Percentiles rank a stretch among this genome's conserved stretches.
Conservation (phyloP, 2,797 vertebrate genomes). For the Anguilla obscura region DNA sequence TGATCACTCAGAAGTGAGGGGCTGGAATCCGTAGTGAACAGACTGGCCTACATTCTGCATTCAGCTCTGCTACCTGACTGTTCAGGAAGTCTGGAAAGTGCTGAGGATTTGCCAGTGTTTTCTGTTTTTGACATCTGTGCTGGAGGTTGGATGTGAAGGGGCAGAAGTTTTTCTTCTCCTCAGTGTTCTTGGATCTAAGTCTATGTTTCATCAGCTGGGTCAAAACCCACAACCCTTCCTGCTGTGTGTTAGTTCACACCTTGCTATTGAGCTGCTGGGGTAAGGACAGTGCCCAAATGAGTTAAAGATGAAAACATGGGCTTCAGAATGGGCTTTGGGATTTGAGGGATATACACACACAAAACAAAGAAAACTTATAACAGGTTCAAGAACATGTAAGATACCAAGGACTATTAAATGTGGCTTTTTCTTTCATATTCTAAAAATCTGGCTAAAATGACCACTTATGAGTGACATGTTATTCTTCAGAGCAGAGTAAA, state of each 20-base stretch:
- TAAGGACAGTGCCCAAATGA: background rate
- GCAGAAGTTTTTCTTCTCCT: constrained; percentile 36
- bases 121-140: background rate
- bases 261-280: background rate
- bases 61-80: constrained; percentile 49
- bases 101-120: constrained; percentile 60
- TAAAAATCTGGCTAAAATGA: background rate
- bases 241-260: background rate
- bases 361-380: background rate
- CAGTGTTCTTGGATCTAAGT: constrained; percentile 25
- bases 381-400: too few relatives aligned
- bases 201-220: background rate
- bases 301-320: background rate
- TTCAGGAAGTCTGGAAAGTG: constrained; percentile 59
- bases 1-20: background rate
- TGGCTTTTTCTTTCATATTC: background rate
- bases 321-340: background rate
- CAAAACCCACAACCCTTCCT: background rate
- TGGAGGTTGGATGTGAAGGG: background rate
- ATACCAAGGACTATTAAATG: background rate
- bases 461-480: background rate
- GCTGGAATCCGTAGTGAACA: constrained; percentile 37
- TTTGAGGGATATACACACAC: background rate
- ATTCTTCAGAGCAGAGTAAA: background rate
- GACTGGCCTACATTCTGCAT: constrained; percentile 45